Conservation (phyloP, 2,797 vertebrate species). For the Hipposideros larvatus region DNA sequence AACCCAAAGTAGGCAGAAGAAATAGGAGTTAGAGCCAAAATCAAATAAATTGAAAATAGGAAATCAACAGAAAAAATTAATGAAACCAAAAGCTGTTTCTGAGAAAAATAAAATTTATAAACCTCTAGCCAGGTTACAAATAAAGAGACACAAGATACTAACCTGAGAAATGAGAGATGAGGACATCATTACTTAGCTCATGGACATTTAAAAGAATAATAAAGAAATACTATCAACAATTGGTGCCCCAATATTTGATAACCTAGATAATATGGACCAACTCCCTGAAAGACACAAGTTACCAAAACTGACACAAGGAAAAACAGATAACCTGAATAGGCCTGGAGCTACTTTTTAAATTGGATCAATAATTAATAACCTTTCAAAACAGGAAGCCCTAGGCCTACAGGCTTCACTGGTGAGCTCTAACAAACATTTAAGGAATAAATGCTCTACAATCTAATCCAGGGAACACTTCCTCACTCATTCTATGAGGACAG, state of each 20-base stretch:
- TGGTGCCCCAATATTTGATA: background rate
- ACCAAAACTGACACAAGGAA: background rate
- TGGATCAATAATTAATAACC: background rate
- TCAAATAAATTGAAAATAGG: background rate
- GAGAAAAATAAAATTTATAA: background rate
- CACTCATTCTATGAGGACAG: background rate
- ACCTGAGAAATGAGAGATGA: background rate
- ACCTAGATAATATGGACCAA: background rate
- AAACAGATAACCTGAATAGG: background rate
- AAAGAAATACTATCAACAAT: background rate
- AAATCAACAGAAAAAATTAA: background rate
- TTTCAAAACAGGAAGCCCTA: background rate
- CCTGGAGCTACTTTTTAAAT: background rate
- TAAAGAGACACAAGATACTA: background rate
- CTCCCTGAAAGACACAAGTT: background rate
- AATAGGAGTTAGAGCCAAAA: background rate
- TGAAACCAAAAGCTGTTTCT: background rate
- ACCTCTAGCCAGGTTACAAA: background rate
- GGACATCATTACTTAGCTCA: background rate
- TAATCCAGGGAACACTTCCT: background rate
- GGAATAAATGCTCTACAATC: background rate
- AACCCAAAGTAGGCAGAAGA: background rate
- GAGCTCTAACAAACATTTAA: background rate
- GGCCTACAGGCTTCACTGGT: background rate
- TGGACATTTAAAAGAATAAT: background rate